A percentile compares a stretch with the other conserved stretches of the same genome.
Evolutionary conservation across 2,113 vertebrate species (phyloP).

Genomic region (Prinia subflava): DNA sequence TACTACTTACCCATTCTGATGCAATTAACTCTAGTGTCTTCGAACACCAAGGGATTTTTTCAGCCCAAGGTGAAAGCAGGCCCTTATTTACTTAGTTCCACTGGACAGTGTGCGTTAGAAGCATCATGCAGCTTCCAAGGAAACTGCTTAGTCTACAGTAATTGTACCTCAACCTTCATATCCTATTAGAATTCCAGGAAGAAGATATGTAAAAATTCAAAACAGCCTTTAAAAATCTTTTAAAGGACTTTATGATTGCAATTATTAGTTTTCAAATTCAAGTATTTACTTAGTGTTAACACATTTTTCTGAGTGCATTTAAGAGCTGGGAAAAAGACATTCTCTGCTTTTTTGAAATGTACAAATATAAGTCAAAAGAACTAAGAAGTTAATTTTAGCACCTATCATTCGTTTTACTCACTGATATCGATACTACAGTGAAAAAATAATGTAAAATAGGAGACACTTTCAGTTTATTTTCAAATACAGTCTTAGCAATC

Average conservation of each 20-base stretch:
- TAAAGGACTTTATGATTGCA: not conserved
- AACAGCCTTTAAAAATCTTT: not conserved
- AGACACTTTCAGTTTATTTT: not conserved
- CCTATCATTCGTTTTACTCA: not conserved
- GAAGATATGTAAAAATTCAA: not conserved
- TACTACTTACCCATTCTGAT: not conserved
- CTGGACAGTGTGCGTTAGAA: not conserved
- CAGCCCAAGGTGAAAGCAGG: not conserved
- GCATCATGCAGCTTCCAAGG: not conserved
- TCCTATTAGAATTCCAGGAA: not conserved
- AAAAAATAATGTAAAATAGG: not conserved
- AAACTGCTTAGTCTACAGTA: not conserved
- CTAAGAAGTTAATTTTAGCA: not conserved
- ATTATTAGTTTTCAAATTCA: not conserved
- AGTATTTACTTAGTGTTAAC: not conserved
- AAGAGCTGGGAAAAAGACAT: not conserved
- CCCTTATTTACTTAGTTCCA: not conserved
- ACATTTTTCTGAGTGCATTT: not conserved
- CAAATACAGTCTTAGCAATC: not conserved
- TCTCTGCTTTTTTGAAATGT: not conserved
- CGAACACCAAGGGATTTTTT: not conserved
- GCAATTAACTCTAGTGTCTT: not conserved
- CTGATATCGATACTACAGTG: not conserved
- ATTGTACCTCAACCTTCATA: not conserved
- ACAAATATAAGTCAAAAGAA: not conserved